Evolutionary conservation across 2,888 invertebrate species (phyloP), one percentile per base, ranked within the genome.

Genomic region (Pandemis cinnamomeana): DNA sequence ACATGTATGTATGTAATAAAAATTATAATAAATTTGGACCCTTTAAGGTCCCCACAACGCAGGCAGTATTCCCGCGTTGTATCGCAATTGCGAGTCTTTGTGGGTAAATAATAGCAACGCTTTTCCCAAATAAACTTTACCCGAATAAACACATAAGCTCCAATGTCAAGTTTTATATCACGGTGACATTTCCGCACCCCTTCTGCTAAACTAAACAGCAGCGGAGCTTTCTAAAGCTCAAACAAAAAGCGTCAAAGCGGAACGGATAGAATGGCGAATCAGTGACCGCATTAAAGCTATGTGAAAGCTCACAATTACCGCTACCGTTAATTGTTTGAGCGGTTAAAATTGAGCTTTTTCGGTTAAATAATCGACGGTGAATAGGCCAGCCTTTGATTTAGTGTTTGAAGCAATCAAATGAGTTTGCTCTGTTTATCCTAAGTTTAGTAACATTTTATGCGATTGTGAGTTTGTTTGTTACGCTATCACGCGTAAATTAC

Each of bases 231-330:
- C 27, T 15, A 55, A 53, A 58, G 13, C 55, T 48, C 5, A 15
- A 63, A 48, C 46, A 64, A 67, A 55, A 72, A 68, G 4, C 64
- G 8, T 6, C 41, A 58, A 51, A 51, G 68, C 72, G 72, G 36
- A 64, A 69, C 72, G 69, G 48, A 15, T 63, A 58, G 55, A 68
- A 60, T 51, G 36, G 53, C 41, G 63, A 72, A 60, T 11, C n/a
- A 13, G 6, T 20, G 68, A 36, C 7, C 4, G 46, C n/a, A 64
- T 58, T 58, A 20, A 55, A 15, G 55, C 27, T 36, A 3, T 15
- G 20, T 20, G 55, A 8, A 20, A 20, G 44, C 46, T 68, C 55
- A 20, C 61, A 13, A n/a, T 68, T 62, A 72, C 53, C 44, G 72
- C 63, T 58, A 63, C 68, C 48, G 41, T 42, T 67, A 41, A 67